A percentile compares a stretch with the other conserved stretches of the same genome.
phyloP scores from a whole-genome alignment of 2,113 vertebrate species.

The Tragelaphus imberbis region DNA sequence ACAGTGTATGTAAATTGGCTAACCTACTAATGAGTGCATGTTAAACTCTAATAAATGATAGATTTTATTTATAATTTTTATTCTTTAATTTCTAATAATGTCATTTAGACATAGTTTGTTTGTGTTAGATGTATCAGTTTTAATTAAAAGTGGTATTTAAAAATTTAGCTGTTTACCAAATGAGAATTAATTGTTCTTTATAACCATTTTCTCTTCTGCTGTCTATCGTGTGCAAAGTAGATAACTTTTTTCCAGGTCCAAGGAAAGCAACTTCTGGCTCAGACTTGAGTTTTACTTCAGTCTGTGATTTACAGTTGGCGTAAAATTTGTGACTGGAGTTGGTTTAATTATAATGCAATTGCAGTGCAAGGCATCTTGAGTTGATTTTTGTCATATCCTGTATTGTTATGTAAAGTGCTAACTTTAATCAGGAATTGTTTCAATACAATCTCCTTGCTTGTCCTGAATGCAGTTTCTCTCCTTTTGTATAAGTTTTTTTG shows the following conservation, averaged over 20 bases:
- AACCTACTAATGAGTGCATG: neutral
- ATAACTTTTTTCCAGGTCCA: conserved; percentile 19
- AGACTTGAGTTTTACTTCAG: conserved; percentile 20
- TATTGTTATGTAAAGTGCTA: conserved; percentile 47
- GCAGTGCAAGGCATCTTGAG: conserved; percentile 28
- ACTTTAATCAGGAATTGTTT: conserved; percentile 25
- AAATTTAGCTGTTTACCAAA: neutral
- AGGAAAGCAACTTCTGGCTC: neutral
- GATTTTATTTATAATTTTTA: neutral
- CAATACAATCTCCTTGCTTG: neutral
- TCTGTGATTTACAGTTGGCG: neutral
- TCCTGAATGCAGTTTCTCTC: conserved; percentile 23
- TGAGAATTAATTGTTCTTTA: neutral
- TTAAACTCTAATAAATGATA: neutral
- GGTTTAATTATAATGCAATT: conserved; percentile 28
- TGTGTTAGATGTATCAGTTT: neutral
- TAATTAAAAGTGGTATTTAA: conserved; percentile 9
- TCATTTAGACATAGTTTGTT: conserved; percentile 8
- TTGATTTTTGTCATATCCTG: conserved; percentile 42
- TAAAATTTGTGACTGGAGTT: conserved; percentile 53
- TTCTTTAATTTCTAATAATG: neutral
- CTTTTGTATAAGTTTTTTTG: neutral
- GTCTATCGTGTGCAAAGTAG: conserved; percentile 21
- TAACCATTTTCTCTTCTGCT: neutral
- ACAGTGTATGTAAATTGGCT: neutral